Evolutionary conservation across 1,140 invertebrate genomes (phyloP).

Genomic region (Metaphire vulgaris): DNA sequence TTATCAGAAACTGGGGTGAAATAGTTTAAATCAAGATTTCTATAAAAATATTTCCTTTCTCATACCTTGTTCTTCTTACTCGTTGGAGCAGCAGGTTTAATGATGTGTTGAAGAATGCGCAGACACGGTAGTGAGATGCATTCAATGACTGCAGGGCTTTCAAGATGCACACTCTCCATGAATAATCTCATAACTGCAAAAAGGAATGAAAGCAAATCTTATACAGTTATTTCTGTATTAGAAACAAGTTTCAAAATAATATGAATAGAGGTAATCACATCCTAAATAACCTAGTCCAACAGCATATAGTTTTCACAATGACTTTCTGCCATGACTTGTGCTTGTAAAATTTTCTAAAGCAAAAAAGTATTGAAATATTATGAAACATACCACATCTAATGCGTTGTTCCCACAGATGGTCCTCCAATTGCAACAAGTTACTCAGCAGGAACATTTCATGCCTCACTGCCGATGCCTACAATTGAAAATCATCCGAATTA

Average conservation of each 20-base stretch:
- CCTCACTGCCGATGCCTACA: conserved; percentile 64
- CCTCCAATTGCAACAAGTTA: conserved; percentile 79
- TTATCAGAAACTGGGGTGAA: no score
- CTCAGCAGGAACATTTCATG: conserved; percentile 83
- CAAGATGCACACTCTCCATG: conserved; percentile 62
- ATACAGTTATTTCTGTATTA: no score
- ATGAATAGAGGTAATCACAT: no score
- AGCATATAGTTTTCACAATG: no score
- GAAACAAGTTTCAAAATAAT: no score
- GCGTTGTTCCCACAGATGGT: conserved; percentile 90
- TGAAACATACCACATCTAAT: conserved; percentile 58
- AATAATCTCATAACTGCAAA: conserved; percentile 70
- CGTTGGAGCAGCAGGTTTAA: conserved; percentile 59
- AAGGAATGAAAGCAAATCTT: not conserved
- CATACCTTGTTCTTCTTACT: conserved; percentile 42
- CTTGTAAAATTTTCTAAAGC: no score
- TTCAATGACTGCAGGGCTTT: conserved; percentile 68
- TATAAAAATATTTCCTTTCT: no score
- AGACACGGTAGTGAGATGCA: conserved; percentile 73
- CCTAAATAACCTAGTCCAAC: no score
- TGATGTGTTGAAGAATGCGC: conserved; percentile 71
- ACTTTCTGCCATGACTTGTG: no score
- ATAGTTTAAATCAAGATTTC: no score
- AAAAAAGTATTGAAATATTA: no score
- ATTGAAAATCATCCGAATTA: not conserved